phyloP scores from a whole-genome alignment of 2,797 vertebrate genomes.

The Alfaro cultratus region DNA sequence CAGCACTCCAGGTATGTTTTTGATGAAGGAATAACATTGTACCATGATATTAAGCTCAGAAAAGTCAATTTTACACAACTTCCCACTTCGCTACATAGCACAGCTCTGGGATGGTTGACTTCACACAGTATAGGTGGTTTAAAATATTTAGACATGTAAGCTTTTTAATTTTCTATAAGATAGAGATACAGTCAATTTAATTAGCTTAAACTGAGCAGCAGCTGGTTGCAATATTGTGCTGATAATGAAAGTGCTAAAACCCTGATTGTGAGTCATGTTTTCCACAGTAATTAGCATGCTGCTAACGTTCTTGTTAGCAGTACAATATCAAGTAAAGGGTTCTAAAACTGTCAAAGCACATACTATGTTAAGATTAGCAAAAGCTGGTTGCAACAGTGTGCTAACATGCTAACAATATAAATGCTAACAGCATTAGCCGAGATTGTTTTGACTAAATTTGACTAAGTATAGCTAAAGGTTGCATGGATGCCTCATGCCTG shows the following conservation, averaged over 20 bases:
- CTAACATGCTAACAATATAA: background rate
- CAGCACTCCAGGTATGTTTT: no score
- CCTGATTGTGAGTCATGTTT: background rate
- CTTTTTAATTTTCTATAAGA: background rate
- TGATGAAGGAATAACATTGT: no score
- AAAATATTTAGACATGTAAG: background rate
- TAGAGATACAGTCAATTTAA: background rate
- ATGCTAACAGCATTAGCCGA: background rate
- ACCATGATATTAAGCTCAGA: no score
- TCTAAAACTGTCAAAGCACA: no score
- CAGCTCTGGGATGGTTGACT: no score
- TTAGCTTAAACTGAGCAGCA: background rate
- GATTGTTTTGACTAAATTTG: background rate
- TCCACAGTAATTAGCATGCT: background rate
- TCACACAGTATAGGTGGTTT: background rate
- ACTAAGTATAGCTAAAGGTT: background rate
- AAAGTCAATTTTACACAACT: no score
- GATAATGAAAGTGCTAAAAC: background rate
- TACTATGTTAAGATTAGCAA: background rate
- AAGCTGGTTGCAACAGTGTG: background rate
- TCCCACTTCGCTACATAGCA: no score
- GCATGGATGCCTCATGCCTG: background rate
- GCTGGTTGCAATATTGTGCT: background rate
- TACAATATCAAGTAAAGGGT: background rate
- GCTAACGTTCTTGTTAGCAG: background rate